These are phyloP conservation scores for Pelodiscus sinensis DNA, from an alignment of 2,113 vertebrate species.

Conservation along the genomic window DNA sequence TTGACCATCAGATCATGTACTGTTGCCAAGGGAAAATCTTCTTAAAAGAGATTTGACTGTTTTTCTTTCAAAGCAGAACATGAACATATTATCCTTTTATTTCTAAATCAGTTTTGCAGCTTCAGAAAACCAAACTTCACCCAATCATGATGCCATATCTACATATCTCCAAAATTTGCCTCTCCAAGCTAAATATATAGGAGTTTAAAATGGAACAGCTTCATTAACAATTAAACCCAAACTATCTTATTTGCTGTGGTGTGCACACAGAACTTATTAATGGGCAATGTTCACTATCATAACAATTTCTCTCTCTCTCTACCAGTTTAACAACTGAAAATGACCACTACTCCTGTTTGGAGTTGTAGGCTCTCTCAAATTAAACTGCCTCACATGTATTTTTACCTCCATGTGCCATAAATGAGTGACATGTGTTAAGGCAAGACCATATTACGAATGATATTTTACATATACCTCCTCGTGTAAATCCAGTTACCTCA, in stretches of 20 bases:
- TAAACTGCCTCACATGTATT: accelerated
- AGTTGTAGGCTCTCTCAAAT: neutral
- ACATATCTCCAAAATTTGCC: neutral
- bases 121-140: neutral
- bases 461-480: neutral
- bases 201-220: neutral
- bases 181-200: neutral
- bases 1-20: conserved; percentile 61
- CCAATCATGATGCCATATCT: neutral
- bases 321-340: accelerated
- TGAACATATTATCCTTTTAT: neutral
- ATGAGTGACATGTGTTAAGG: accelerated
- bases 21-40: conserved; percentile 57
- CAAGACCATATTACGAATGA: neutral
- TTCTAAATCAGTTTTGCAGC: conserved; percentile 1
- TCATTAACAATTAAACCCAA: neutral
- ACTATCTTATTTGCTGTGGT: neutral
- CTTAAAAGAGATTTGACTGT: conserved; percentile 28
- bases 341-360: accelerated
- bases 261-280: neutral
- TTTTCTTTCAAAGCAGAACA: neutral
- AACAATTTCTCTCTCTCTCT: neutral
- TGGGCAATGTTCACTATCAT: neutral
- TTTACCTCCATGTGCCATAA: accelerated
- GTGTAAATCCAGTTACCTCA: neutral